Evolutionary conservation across 2,113 vertebrate species (phyloP).

Genomic region (Ciconia stormi): DNA sequence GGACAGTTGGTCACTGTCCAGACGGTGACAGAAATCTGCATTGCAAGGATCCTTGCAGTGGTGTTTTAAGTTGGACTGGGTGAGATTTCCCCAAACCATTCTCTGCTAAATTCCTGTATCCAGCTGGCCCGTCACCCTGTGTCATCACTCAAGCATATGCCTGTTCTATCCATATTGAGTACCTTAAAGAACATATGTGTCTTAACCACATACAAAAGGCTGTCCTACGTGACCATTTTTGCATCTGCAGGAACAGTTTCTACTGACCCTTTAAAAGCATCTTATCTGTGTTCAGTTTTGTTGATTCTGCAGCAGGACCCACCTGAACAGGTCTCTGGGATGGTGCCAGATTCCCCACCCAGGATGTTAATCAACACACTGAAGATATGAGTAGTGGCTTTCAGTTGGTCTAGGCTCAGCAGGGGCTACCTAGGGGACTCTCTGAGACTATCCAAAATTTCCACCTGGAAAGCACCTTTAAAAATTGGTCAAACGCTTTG

Average conservation of each 20-base stretch:
- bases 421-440: not conserved
- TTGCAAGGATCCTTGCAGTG: not conserved
- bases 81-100: not conserved
- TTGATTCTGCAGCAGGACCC: not conserved
- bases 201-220: not conserved
- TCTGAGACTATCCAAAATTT: not conserved
- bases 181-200: not conserved
- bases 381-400: not conserved
- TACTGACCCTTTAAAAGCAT: not conserved
- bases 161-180: not conserved
- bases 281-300: not conserved
- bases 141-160: not conserved
- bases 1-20: too few relatives aligned
- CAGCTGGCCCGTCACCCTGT: not conserved
- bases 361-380: not conserved
- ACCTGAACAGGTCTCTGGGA: not conserved
- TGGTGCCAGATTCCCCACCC: not conserved
- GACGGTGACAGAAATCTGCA: not conserved
- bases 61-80: not conserved
- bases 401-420: not conserved
- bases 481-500: not conserved
- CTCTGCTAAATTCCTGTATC: not conserved
- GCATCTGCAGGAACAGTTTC: not conserved
- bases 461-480: not conserved
- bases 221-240: not conserved